phyloP scores from a whole-genome alignment of 2,888 invertebrate species.

The Apocheima hispidaria region DNA sequence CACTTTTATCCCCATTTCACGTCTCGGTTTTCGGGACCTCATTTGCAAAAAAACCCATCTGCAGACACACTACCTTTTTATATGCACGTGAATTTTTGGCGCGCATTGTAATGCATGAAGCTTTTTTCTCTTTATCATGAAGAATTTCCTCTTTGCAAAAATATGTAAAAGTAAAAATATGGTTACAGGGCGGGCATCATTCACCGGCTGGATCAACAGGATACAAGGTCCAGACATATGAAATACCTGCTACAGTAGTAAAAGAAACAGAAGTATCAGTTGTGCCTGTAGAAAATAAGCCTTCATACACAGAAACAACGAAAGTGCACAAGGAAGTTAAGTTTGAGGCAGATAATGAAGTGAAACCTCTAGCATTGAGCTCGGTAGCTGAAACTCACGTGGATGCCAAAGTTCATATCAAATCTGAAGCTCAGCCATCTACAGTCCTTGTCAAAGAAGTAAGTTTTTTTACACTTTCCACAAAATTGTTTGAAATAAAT shows the following conservation, averaged over 20 bases:
- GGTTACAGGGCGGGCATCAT: constrained; percentile 67
- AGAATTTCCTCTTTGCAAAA: constrained; percentile 1
- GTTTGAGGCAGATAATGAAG: constrained; percentile 64
- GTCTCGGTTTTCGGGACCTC: constrained; percentile 40
- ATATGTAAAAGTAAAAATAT: not conserved
- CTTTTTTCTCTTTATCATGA: constrained; percentile 28
- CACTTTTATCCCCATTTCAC: constrained; percentile 47
- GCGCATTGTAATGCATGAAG: constrained; percentile 10
- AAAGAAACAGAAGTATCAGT: constrained; percentile 54
- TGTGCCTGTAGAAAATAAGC: constrained; percentile 45
- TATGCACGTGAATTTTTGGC: constrained; percentile 16
- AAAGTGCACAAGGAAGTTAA: constrained; percentile 62
- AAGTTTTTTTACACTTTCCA: constrained; percentile 60
- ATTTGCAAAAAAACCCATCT: constrained; percentile 45
- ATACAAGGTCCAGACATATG: constrained; percentile 62
- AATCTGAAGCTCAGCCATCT: constrained; percentile 44
- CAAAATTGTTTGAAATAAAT: constrained; percentile 18
- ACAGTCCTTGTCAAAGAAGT: constrained; percentile 71
- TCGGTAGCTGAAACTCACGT: constrained; percentile 49
- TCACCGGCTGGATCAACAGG: constrained; percentile 60
- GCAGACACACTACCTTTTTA: constrained; percentile 28
- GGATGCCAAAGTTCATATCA: constrained; percentile 53
- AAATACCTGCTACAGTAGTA: constrained; percentile 50
- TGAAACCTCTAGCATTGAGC: constrained; percentile 52
- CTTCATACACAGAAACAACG: constrained; percentile 44